Evolutionary conservation across 2,888 invertebrate genomes (phyloP), one percentile per base, ranked within the genome.

Genomic region (Drosophila colorata): DNA sequence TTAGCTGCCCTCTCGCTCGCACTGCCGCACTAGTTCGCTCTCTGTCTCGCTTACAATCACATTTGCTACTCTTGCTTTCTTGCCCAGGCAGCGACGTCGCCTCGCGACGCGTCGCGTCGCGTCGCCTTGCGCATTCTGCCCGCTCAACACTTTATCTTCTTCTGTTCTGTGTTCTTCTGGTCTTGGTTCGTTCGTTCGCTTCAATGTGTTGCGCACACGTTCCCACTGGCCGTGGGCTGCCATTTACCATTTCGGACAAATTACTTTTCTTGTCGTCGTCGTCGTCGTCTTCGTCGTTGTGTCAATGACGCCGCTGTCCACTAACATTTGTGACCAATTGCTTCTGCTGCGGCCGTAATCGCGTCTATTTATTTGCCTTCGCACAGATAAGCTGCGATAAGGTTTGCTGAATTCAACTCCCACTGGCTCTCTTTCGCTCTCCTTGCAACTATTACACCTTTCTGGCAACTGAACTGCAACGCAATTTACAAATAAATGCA

Each of bases 51-150:
- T 58, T 61, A 65, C 74, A 80, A 80, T 69, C 80, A 76, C 74
- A 71, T 63, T 74, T 84, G 70, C 70, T 81, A 78, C 83, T 86
- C 69, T 81, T 85, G 83, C 75, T 80, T 82, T 78, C 70, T 68
- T 68, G 63, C 63, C 46, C 37, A 53, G 59, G 33, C 73, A 59
- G 40, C 35, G 40, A 53, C 44, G 6, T 40, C 23, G 14, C 16
- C 23, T 41, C 48, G 31, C 14, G n/a, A n/a, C 41, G 14, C 28
- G 43, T 41, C 57, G 47, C 44, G 41, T 67, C 44, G 61, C 57
- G 56, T 40, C 38, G 43, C 35, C 31, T 64, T 48, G 59, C 60
- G 47, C 61, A 64, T 81, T 80, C 66, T 84, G 76, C 74, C 59
- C 77, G 77, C 77, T 81, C 80, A 86, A 82, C 82, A 79, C 79